Conservation (phyloP, 2,113 vertebrate genomes). For the Perognathus longimembris region DNA sequence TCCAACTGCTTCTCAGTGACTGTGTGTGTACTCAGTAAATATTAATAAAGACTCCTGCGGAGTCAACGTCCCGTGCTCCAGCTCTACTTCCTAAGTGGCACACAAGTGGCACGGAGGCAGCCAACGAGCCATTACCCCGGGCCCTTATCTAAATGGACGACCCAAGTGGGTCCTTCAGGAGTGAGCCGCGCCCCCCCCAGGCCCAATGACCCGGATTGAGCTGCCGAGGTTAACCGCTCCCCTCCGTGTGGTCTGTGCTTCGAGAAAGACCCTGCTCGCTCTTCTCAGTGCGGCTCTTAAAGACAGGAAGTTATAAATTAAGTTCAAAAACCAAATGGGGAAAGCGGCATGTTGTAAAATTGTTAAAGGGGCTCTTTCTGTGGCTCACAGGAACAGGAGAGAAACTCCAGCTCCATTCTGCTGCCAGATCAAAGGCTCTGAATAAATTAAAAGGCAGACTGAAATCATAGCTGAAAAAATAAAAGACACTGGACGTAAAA, state of each 20-base stretch:
- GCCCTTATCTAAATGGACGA: not conserved
- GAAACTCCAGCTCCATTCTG: slow-evolving; percentile 8
- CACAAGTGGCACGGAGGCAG: not conserved
- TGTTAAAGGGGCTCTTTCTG: not conserved
- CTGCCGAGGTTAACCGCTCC: not conserved
- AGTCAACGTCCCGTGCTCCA: not conserved
- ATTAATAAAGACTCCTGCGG: not conserved
- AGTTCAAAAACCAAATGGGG: slow-evolving; percentile 54
- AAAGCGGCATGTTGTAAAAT: not conserved
- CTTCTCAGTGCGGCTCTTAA: not conserved
- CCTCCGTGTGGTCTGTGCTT: not conserved
- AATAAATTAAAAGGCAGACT: slow-evolving; percentile 43
- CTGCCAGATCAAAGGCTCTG: slow-evolving; percentile 52
- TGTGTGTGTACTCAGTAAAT: not conserved
- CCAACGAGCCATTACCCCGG: not conserved
- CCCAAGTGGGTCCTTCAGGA: not conserved
- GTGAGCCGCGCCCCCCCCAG: not conserved
- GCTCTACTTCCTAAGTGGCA: not conserved
- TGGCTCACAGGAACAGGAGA: not conserved
- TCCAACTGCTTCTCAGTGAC: not conserved
- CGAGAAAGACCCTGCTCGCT: not conserved
- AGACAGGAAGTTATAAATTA: slow-evolving; percentile 55
- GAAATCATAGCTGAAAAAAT: slow-evolving; percentile 49
- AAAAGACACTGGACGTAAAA: slow-evolving; percentile 64
- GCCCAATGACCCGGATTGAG: not conserved